These are phyloP conservation scores for Eupithecia tripunctaria DNA, from an alignment of 2,888 invertebrate genomes.

Conservation along the genomic window DNA sequence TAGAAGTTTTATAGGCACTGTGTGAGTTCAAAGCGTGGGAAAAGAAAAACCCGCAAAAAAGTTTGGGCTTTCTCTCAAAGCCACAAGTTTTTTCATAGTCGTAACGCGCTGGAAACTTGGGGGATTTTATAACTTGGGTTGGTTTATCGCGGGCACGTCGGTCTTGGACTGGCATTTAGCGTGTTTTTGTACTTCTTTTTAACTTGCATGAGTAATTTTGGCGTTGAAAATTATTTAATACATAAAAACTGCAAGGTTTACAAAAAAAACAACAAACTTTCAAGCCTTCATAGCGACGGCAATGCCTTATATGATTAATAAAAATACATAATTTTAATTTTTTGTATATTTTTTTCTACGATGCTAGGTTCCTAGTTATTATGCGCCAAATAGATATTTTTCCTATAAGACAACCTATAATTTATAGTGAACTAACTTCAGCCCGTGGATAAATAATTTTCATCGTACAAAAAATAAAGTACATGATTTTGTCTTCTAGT, in stretches of 20 bases:
- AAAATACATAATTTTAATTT: neutral
- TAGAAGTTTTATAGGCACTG: slow-evolving; percentile 10
- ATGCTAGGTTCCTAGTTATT: no score
- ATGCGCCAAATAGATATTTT: no score
- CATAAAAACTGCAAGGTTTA: neutral
- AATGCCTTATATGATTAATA: neutral
- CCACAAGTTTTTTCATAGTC: slow-evolving; percentile 48
- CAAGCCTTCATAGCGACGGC: neutral
- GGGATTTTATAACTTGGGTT: slow-evolving; percentile 38
- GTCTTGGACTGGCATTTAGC: slow-evolving; percentile 18
- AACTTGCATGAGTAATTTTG: slow-evolving; percentile 12
- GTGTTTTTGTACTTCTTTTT: slow-evolving; percentile 7
- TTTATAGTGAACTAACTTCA: no score
- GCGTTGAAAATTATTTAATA: neutral
- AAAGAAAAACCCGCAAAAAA: slow-evolving; percentile 41
- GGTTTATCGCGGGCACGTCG: slow-evolving; percentile 39
- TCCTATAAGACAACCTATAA: no score
- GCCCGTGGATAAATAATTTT: no score
- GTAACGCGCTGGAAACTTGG: slow-evolving; percentile 40
- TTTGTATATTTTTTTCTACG: no score
- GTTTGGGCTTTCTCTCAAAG: slow-evolving; percentile 43
- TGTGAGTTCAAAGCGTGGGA: slow-evolving; percentile 19
- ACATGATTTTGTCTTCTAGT: no score
- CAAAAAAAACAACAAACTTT: neutral
- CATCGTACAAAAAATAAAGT: no score